Evolutionary conservation across 1,140 invertebrate species (phyloP).

Genomic region (Tetragonula clypearis): DNA sequence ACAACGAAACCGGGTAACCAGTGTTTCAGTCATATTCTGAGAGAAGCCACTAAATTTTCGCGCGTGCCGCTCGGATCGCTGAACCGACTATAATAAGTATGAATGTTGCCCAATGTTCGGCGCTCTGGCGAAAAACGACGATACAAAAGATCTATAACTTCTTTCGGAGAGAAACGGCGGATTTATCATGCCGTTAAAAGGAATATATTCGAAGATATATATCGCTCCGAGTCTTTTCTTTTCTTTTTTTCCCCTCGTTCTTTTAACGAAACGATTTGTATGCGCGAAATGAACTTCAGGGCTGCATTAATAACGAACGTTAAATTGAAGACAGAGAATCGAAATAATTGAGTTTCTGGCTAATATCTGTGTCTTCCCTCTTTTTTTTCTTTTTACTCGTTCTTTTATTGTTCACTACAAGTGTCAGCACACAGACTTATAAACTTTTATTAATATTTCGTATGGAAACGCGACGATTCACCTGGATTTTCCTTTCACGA

Average conservation of each 20-base stretch:
- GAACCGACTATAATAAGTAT: conserved; percentile 57
- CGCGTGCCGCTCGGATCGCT: conserved; percentile 15
- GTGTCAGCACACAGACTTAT: too few relatives aligned
- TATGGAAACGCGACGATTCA: too few relatives aligned
- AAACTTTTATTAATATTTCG: too few relatives aligned
- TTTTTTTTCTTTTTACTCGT: neutral
- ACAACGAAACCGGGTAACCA: neutral
- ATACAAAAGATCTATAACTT: conserved; percentile 48
- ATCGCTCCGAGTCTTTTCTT: neutral
- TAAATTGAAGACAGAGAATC: conserved; percentile 17
- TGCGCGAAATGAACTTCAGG: neutral
- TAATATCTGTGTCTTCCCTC: neutral
- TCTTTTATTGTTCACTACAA: neutral
- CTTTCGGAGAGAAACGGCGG: conserved; percentile 6
- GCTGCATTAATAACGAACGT: conserved; percentile 13
- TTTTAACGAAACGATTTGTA: conserved; percentile 26
- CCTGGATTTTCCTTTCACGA: too few relatives aligned
- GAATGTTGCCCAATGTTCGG: conserved; percentile 51
- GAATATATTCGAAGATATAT: conserved; percentile 2
- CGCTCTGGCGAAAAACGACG: conserved; percentile 19
- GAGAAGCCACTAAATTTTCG: conserved; percentile 48
- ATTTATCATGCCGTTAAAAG: conserved; percentile 33
- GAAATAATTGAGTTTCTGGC: neutral
- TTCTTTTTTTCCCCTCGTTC: neutral
- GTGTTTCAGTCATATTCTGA: neutral